A percentile compares a stretch with the other conserved stretches of the same genome.
Evolutionary conservation across 2,113 vertebrate species (phyloP).

Genomic region (Datnioides undecimradiatus): DNA sequence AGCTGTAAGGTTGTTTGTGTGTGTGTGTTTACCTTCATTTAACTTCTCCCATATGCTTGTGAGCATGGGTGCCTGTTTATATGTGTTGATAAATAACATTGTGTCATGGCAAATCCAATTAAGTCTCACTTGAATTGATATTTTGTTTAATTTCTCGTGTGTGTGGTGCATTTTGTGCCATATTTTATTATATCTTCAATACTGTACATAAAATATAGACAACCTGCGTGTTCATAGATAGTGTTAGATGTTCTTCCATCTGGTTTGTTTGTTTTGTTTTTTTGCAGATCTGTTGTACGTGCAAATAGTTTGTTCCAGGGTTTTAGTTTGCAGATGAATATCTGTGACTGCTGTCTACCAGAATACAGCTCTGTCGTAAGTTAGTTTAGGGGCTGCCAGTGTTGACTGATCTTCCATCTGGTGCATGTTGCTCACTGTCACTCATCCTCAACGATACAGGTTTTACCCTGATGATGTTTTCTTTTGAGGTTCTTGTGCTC

Average conservation of each 20-base stretch:
- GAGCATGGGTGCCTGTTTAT: not conserved
- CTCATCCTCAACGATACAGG: too few relatives aligned
- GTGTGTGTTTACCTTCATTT: constrained; percentile 39
- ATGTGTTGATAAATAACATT: not conserved
- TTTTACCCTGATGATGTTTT: not conserved
- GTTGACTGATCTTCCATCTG: not conserved
- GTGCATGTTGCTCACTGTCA: too few relatives aligned
- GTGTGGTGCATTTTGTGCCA: not conserved
- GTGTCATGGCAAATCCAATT: not conserved
- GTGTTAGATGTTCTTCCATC: not conserved
- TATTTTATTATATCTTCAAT: not conserved
- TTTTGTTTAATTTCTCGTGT: not conserved
- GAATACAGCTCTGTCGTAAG: not conserved
- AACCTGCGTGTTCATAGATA: not conserved
- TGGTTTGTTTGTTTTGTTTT: not conserved
- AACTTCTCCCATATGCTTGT: constrained; percentile 4
- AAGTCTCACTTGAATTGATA: not conserved
- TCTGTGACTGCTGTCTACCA: not conserved
- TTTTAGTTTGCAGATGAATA: not conserved
- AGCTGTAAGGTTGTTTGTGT: constrained; percentile 48
- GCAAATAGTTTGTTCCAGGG: too few relatives aligned
- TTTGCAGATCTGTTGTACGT: not conserved
- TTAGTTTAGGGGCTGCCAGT: not conserved
- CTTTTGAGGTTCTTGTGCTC: not conserved
- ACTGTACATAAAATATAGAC: not conserved